These are phyloP conservation scores for Heliconius cydno DNA, from an alignment of 2,888 invertebrate species.

Conservation along the genomic window DNA sequence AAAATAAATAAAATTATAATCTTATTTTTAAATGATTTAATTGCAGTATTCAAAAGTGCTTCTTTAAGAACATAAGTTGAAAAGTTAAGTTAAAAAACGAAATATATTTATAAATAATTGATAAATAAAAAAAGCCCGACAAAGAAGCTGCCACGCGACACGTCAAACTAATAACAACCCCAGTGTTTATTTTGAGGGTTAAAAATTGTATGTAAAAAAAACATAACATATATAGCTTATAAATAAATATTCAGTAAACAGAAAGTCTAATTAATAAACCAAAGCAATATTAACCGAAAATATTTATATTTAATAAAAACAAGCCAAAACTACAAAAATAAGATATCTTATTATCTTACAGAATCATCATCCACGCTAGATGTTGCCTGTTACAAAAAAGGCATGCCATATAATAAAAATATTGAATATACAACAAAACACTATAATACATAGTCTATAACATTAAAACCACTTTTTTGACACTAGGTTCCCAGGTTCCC, in stretches of 20 bases:
- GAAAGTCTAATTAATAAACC: not conserved
- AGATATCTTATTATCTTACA: slow-evolving; percentile 34
- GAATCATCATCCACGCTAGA: slow-evolving; percentile 36
- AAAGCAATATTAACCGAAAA: not conserved
- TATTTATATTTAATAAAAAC: not conserved
- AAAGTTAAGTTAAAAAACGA: no score
- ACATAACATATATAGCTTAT: no score
- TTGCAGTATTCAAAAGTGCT: not conserved
- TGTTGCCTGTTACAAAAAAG: slow-evolving; percentile 33
- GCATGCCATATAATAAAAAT: not conserved
- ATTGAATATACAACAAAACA: not conserved
- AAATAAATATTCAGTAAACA: not conserved
- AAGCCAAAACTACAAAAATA: slow-evolving; percentile 1
- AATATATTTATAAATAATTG: no score
- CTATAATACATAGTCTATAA: not conserved
- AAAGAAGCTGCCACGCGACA: no score
- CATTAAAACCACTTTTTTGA: not conserved
- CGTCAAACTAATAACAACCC: no score
- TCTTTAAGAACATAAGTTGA: not conserved
- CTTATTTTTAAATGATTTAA: no score
- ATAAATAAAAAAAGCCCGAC: no score
- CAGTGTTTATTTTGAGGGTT: no score
- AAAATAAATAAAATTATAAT: not conserved
- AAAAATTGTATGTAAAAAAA: no score
- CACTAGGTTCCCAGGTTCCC: not conserved